A percentile compares a stretch with the other conserved stretches of the same genome.
phyloP scores from a whole-genome alignment of 92 coral and sea anemone species.

The Actinernus sp. region DNA sequence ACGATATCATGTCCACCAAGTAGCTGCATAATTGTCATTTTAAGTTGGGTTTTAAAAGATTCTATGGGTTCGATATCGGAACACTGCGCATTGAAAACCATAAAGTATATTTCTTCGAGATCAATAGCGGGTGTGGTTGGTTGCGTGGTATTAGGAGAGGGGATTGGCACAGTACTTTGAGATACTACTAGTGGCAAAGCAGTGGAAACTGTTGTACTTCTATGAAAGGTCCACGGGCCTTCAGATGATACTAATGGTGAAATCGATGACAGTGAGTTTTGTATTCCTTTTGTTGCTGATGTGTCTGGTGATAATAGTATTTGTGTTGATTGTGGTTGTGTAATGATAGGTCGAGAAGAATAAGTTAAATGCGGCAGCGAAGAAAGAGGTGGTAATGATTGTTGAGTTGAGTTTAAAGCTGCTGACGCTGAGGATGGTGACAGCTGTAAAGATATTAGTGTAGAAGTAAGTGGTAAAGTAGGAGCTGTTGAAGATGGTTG shows the following conservation, averaged over 20 bases:
- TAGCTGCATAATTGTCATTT: constrained; percentile 26
- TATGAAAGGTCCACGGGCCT: too few relatives aligned
- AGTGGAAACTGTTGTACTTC: too few relatives aligned
- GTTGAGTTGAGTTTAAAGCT: neutral
- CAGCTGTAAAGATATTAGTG: neutral
- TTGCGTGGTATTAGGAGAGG: too few relatives aligned
- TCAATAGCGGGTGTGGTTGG: constrained; percentile 5
- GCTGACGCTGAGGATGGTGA: neutral
- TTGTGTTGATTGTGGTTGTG: neutral
- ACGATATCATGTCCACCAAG: constrained; percentile 24
- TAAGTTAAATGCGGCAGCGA: neutral
- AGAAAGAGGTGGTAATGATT: neutral
- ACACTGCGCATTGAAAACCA: constrained; percentile 62
- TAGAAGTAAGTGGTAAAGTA: neutral
- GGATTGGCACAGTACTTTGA: too few relatives aligned
- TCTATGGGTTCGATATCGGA: constrained; percentile 21
- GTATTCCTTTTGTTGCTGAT: too few relatives aligned
- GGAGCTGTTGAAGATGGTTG: neutral
- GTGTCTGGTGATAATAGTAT: neutral
- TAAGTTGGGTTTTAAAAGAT: constrained; percentile 34
- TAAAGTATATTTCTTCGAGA: constrained; percentile 37
- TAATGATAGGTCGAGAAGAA: neutral
- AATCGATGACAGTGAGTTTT: too few relatives aligned
- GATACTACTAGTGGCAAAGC: too few relatives aligned
- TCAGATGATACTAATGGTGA: too few relatives aligned